A percentile compares a stretch with the other conserved stretches of the same genome.
Evolutionary conservation across 1,140 invertebrate genomes (phyloP).

Genomic region (Potamilus streckersoni): DNA sequence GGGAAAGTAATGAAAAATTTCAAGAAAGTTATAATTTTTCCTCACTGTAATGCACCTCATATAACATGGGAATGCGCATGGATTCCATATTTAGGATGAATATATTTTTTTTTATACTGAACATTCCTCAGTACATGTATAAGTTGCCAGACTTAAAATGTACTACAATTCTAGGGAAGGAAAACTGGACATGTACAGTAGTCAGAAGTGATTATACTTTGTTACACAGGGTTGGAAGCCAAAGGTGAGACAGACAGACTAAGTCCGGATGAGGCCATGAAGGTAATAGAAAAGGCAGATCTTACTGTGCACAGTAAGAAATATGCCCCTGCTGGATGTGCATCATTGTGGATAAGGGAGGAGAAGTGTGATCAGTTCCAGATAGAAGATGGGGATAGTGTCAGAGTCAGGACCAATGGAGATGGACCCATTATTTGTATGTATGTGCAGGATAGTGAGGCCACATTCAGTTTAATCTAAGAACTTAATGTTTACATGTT

Average conservation of each 20-base stretch:
- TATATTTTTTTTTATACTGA: background rate
- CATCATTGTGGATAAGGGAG: conserved; percentile 46
- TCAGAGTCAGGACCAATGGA: conserved; percentile 52
- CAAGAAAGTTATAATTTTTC: too few relatives aligned
- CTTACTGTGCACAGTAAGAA: conserved; percentile 19
- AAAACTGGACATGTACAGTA: too few relatives aligned
- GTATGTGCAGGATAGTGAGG: background rate
- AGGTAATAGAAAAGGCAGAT: conserved; percentile 31
- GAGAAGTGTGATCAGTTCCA: conserved; percentile 35
- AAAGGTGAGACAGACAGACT: conserved; percentile 52
- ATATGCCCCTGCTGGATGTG: conserved; percentile 15
- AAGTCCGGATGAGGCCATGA: conserved; percentile 29
- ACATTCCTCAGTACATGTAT: background rate
- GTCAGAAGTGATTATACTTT: too few relatives aligned
- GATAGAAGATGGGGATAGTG: conserved; percentile 35
- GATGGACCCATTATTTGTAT: conserved; percentile 50
- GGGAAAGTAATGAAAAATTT: too few relatives aligned
- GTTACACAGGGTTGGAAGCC: conserved; percentile 40
- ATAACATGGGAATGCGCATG: too few relatives aligned
- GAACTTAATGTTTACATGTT: too few relatives aligned
- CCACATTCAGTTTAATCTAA: too few relatives aligned
- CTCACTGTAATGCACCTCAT: too few relatives aligned
- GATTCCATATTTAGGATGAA: background rate
- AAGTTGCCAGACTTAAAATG: background rate
- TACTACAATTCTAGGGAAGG: background rate